Evolutionary conservation across 2,888 invertebrate genomes (phyloP), one percentile per base, ranked within the genome.

Genomic region (Eupithecia vulgata): DNA sequence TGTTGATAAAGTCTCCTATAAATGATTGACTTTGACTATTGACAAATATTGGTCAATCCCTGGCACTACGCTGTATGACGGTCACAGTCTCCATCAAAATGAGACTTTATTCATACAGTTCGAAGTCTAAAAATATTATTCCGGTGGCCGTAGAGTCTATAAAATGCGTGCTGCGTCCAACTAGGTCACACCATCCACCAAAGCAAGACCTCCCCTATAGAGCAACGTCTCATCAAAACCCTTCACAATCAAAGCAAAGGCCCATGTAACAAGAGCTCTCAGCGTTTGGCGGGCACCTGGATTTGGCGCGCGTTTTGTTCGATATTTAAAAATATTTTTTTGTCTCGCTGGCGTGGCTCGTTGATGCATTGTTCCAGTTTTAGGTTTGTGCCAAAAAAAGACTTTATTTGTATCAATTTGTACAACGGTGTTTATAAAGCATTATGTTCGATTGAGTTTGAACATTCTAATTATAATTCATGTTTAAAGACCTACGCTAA

Each of bases 141-240:
- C 40, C 13, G 6, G 10, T 25, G 10, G 0, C 6, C 21, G 42
- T 13, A 65, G 40, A 10, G 30, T 64, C n/a, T 40, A 65, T 81
- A 81, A 79, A 82, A 81, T 82, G 81, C 81, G 79, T 79, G 79
- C 76, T 76, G 80, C 79, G 74, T 76, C 77, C 79, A 84, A 81
- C 81, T 84, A 74, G 85, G 85, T 85, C 85, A 83, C 79, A 75
- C 74, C 71, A 79, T 75, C 84, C 82, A 81, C 35, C 71, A 37
- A 59, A 59, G 66, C 15, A 13, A 71, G 80, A 76, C 35, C 77
- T 75, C 69, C 76, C 75, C 64, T 66, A 57, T 69, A 64, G 61
- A 69, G 52, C 67, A 35, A 8, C 37, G 62, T 40, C 64, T 65
- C 66, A 68, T 67, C 67, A 71, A 78, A 65, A 79, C 25, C 8